Base-by-base conservation (phyloP, 2,113 vertebrate species). In the Xiphophorus maculatus region DNA sequence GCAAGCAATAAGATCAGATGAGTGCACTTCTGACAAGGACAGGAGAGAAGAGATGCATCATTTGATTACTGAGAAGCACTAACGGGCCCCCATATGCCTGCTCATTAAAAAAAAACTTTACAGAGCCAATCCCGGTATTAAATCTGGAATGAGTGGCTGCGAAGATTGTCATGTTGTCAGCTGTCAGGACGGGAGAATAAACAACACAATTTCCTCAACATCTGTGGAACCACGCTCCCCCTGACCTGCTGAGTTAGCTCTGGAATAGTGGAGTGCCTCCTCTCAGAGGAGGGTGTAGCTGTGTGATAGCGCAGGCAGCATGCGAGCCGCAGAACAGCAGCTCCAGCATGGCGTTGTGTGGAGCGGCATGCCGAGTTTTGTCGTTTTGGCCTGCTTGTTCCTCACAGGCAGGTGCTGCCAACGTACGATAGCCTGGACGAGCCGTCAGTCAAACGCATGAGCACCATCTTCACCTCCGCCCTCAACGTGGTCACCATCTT, bases 371-470 rank as follows among this genome's bases (percentile, higher is more conserved):
- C 66, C 27, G 63, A 82, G 60, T 72, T 60, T 37, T 77, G 30
- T 84, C 63, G 37, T 76, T 75, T 77, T 67, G 67, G 63, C 71
- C 60, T 73, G 66, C 35, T 72, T 83, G 62, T 87, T 66, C 91
- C 77, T 84, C 82, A 64, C 94, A 99, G 98, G 84, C 98, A 99
- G 95, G 98, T 99, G 76, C 93, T 99, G 87, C 98, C 98, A 63
- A 99, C 98, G 37, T 99, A 99, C 1, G 98, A 99, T 91, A 98
- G 96, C 84, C 94, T 99, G 93, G 98, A 99, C 3, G 98, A 99
- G 82, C 98, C 98, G 0, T 99, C 98, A 0, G 97, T 98, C 86
- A 99, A 97, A 90, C 96, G 96, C 90, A 98, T 99, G 98, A 98
- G 97, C 90, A 98, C 96, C 93, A 99, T 99, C 88, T 99, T 99